These are phyloP conservation scores for Lanius ludovicianus DNA, from an alignment of 2,113 vertebrate species.

Conservation along the genomic window DNA sequence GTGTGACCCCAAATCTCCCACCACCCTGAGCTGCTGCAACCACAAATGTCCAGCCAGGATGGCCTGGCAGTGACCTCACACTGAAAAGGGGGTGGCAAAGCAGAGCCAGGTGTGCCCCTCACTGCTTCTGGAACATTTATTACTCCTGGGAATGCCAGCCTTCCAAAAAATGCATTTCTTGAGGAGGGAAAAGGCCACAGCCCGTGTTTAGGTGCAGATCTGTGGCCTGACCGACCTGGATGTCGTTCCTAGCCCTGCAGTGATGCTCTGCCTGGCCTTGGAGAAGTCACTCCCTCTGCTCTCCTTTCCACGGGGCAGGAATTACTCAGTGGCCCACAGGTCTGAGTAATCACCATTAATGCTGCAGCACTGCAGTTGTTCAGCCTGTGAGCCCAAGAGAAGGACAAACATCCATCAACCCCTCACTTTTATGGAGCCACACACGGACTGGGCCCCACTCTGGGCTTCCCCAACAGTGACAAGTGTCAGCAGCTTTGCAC, in stretches of 20 bases:
- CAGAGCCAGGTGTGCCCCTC: neutral
- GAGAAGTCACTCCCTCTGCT: neutral
- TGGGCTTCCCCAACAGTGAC: neutral
- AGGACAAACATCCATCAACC: neutral
- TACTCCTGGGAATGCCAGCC: neutral
- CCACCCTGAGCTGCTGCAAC: neutral
- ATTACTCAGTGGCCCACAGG: neutral
- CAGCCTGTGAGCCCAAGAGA: neutral
- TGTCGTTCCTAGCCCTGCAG: neutral
- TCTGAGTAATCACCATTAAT: neutral
- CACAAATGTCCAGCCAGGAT: neutral
- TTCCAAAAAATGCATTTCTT: neutral
- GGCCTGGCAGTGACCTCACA: accelerated
- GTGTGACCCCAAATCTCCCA: neutral
- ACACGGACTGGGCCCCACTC: neutral
- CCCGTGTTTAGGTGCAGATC: neutral
- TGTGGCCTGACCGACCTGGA: neutral
- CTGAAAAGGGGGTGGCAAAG: neutral
- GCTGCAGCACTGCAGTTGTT: neutral
- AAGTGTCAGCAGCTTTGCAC: neutral
- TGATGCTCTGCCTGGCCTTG: neutral
- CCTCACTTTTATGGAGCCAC: neutral
- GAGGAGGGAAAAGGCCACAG: neutral
- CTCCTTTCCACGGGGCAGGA: neutral
- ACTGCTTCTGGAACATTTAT: neutral